Conservation (phyloP, 2,113 vertebrate genomes). For the Calypte anna region DNA sequence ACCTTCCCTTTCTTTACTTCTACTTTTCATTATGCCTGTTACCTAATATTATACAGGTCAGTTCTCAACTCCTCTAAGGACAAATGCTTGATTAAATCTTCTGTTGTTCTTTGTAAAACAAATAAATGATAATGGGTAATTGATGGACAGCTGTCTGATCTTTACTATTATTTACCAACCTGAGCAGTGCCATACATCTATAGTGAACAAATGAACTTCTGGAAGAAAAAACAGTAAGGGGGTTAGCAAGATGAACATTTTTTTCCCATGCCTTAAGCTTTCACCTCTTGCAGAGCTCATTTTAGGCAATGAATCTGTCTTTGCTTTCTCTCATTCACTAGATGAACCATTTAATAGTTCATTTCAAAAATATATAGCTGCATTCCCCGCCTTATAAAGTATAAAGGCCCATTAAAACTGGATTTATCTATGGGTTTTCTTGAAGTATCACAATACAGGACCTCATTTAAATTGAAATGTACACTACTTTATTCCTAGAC, state of each 20-base stretch:
- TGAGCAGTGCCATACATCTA: not conserved
- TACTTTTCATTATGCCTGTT: not conserved
- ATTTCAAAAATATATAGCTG: constrained; percentile 12
- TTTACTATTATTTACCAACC: not conserved
- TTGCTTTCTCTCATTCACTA: not conserved
- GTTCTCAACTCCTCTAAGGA: fast-evolving
- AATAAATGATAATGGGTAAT: not conserved
- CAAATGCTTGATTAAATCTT: not conserved
- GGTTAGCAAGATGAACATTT: not conserved
- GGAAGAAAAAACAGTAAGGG: not conserved
- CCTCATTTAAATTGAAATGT: constrained; percentile 41
- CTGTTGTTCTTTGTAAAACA: not conserved
- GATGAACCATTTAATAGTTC: not conserved
- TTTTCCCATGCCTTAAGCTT: not conserved
- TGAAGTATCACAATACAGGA: constrained; percentile 1
- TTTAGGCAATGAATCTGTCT: not conserved
- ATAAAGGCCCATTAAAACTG: constrained; percentile 54
- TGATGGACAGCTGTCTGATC: not conserved
- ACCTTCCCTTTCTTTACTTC: not conserved
- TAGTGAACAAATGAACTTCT: not conserved
- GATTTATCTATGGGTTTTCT: constrained; percentile 29
- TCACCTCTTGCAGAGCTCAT: not conserved
- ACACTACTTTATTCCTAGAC: not conserved
- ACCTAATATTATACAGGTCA: not conserved
- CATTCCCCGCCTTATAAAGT: not conserved